Base-by-base conservation (phyloP, 2,888 invertebrate species). In the Ypsolopha sequella region DNA sequence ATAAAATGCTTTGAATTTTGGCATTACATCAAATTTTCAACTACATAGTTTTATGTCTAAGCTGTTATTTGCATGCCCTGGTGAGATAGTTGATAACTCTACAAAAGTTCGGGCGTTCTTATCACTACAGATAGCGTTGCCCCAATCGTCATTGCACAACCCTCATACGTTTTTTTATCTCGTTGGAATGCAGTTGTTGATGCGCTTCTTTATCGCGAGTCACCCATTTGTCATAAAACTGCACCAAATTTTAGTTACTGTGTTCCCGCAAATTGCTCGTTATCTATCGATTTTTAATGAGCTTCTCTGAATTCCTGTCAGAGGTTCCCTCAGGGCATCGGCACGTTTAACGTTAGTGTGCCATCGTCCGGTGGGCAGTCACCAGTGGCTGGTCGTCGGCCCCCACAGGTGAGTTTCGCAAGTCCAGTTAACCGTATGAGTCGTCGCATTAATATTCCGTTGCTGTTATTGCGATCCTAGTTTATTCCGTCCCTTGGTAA, bases 341-440 rank as follows among this genome's bases (percentile, higher is more conserved):
- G 36, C 8, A 11, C 14, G 13, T 13, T 35, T 47, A n/a, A 11
- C 14, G 36, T 47, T 58, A 60, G 65, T 61, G 60, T 61, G 65
- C 62, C 58, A 63, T 57, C 58, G 64, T 48, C 55, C 57, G 62
- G 55, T 65, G 62, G 68, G 49, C 41, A 68, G 74, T 70, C 69
- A 68, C 64, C 62, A 33, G 39, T 9, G 10, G 53, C 65, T 84
- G 85, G 85, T 86, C 85, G 84, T 77, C 84, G 85, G 76, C 85
- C 84, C 61, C 78, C 66, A 66, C 66, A 73, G 80, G 77, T 80
- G 64, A 79, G 82, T 81, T 84, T 81, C 76, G 84, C 80, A 79
- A 84, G 80, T 82, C 81, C 85, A 78, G 85, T 81, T 84, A 82
- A 67, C 76, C 73, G 78, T 74, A 71, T 74, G 77, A 76, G 70